Base-by-base conservation (phyloP, 2,113 vertebrate genomes). In the Aptenodytes forsteri region DNA sequence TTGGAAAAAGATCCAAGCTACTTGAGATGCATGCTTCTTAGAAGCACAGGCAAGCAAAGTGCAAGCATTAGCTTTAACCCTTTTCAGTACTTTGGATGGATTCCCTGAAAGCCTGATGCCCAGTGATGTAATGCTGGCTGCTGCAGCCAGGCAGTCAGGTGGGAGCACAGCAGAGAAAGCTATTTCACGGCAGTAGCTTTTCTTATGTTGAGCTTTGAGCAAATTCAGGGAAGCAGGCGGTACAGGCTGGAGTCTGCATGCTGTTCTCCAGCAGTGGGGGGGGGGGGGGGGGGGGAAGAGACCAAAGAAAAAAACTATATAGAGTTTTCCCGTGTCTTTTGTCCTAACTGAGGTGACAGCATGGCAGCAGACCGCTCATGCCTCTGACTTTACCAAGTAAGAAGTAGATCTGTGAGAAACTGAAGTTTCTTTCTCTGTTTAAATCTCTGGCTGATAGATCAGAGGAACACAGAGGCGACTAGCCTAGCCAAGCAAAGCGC, bases 21-120 rank as follows among this genome's bases (percentile, higher is more conserved):
- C 95, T 97, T 97, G 87, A 93, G 70, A 92, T 97, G 94, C 95
- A 97, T 93, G 82, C 64, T 89, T 91, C 83, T 80, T 62, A 25
- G 91, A 42, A 71, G 25, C 62, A 56, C 9, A 4, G 73, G 66
- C 90, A 21, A 47, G 84, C 76, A 38, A 64, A 95, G 83, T 13
- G 36, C 64, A 91, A 75, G 89, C 59, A 29, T 36, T 84, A 71
- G 70, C n/a, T 91, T 97, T 95, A 97, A 96, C 91, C 97, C 94
- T 96, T 96, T 85, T 65, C 54, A 72, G 61, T 32, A 26, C 65
- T 84, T 72, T 95, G 90, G 91, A 42, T 5, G 0, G 1, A 14
- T 64, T 89, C 72, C 52, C 49, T 83, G 62, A 19, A 62, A 80
- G 54, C 50, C 79, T 40, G 61, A 5, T 92, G 72, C 83, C 44